A percentile compares a stretch with the other conserved stretches of the same genome.
Evolutionary conservation across 1,140 invertebrate species (phyloP).

Genomic region (Cyrtorhinus lividipennis): DNA sequence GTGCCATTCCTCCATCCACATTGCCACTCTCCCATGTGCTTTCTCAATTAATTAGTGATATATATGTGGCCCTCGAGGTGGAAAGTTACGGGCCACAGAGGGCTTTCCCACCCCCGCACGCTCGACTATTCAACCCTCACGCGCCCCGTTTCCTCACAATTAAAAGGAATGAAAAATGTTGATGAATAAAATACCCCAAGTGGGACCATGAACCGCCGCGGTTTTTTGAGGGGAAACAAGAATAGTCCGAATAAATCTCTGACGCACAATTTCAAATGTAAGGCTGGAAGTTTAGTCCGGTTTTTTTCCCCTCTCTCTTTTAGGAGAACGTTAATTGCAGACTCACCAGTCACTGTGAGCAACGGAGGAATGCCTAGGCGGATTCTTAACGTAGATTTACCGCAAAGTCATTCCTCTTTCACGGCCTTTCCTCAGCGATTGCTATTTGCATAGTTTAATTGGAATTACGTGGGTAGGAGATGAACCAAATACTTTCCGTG

Average conservation of each 20-base stretch:
- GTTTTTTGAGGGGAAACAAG: neutral
- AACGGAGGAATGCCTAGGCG: neutral
- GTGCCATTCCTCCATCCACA: too few relatives aligned
- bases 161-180: slow-evolving; percentile 10
- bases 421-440: neutral
- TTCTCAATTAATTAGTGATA: slow-evolving; percentile 1
- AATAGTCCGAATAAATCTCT: neutral
- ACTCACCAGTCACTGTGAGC: neutral
- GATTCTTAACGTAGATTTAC: slow-evolving; percentile 5
- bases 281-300: neutral
- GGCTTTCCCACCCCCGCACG: neutral
- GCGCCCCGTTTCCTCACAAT: neutral
- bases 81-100: neutral
- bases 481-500: neutral
- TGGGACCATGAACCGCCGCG: neutral
- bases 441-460: slow-evolving; percentile 5
- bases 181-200: slow-evolving; percentile 3
- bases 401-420: neutral
- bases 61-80: neutral
- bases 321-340: slow-evolving; percentile 2
- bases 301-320: neutral
- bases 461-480: neutral
- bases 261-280: neutral
- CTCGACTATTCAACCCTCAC: neutral
- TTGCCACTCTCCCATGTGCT: too few relatives aligned